Evolutionary conservation across 2,113 vertebrate genomes (phyloP).

Genomic region (Chrysochloris asiatica): DNA sequence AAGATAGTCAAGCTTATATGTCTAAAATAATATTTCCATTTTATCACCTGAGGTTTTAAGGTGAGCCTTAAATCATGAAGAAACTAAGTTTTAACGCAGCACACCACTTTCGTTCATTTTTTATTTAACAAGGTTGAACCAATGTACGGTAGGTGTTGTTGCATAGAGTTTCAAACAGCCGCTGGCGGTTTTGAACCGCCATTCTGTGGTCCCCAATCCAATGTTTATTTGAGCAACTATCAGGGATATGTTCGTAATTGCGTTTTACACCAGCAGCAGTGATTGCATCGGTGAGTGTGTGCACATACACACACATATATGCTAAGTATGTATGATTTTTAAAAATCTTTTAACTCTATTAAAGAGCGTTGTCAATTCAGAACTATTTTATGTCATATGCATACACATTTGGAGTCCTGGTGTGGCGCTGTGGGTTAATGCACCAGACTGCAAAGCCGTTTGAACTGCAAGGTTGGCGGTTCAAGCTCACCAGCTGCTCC

Average conservation of each 20-base stretch:
- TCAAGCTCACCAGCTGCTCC: too few species aligned
- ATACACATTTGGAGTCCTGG: not conserved
- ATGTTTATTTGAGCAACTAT: not conserved
- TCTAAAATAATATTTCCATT: slow-evolving; percentile 30
- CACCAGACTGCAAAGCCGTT: too few species aligned
- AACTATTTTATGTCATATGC: not conserved
- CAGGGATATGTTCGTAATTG: not conserved
- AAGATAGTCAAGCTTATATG: not conserved
- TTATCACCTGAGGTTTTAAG: slow-evolving; percentile 5
- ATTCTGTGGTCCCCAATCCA: too few species aligned
- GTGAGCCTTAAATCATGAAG: not conserved
- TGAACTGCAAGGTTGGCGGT: too few species aligned
- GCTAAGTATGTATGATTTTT: too few species aligned
- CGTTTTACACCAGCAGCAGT: not conserved
- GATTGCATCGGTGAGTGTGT: not conserved
- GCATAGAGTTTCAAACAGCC: too few species aligned
- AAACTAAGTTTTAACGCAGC: not conserved
- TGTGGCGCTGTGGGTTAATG: too few species aligned
- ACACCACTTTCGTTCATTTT: not conserved
- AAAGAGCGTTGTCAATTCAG: not conserved
- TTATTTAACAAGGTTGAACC: not conserved
- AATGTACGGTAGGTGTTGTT: not conserved
- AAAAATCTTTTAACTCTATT: not conserved
- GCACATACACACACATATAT: not conserved
- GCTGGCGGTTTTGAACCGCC: too few species aligned